phyloP scores from a whole-genome alignment of 2,797 vertebrate species.

The Adelosebastes latens region DNA sequence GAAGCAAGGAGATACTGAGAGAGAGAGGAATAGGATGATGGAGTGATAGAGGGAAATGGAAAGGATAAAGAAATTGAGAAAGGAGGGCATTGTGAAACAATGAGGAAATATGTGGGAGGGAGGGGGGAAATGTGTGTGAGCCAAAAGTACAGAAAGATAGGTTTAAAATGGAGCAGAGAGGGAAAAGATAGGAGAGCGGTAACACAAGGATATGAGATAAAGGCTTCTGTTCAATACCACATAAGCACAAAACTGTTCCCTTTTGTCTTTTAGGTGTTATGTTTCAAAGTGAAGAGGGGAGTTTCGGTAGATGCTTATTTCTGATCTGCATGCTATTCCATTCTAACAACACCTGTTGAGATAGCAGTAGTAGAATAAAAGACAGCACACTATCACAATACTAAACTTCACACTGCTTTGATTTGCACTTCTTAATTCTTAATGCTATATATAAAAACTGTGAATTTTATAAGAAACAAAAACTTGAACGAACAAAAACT shows the following conservation, averaged over 20 bases:
- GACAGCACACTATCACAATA: background rate
- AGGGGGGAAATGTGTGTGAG: slow-evolving; percentile 25
- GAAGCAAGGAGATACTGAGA: slow-evolving; percentile 38
- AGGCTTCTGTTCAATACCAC: slow-evolving; percentile 39
- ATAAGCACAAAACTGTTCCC: slow-evolving; percentile 31
- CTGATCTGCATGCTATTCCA: slow-evolving; percentile 6
- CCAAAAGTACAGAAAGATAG: slow-evolving; percentile 33
- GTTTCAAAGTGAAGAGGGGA: slow-evolving; percentile 30
- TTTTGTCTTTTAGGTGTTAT: slow-evolving; percentile 42
- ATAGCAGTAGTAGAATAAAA: background rate
- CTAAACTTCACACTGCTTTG: background rate
- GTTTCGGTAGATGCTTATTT: slow-evolving; percentile 16
- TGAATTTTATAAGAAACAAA: background rate
- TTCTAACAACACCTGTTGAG: slow-evolving; percentile 27
- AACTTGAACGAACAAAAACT: background rate
- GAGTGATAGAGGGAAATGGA: slow-evolving; percentile 42
- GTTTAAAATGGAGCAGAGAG: slow-evolving; percentile 42
- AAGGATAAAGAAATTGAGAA: slow-evolving; percentile 42
- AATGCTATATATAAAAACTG: background rate
- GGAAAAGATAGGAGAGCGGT: slow-evolving; percentile 38
- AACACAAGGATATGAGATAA: slow-evolving; percentile 49
- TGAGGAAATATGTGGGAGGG: slow-evolving; percentile 40
- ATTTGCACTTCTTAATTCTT: background rate
- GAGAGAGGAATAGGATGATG: slow-evolving; percentile 37
- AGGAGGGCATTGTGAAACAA: slow-evolving; percentile 30